These are phyloP conservation scores for Drosophila virilis DNA, from an alignment of 1,140 invertebrate species.

Conservation along the genomic window DNA sequence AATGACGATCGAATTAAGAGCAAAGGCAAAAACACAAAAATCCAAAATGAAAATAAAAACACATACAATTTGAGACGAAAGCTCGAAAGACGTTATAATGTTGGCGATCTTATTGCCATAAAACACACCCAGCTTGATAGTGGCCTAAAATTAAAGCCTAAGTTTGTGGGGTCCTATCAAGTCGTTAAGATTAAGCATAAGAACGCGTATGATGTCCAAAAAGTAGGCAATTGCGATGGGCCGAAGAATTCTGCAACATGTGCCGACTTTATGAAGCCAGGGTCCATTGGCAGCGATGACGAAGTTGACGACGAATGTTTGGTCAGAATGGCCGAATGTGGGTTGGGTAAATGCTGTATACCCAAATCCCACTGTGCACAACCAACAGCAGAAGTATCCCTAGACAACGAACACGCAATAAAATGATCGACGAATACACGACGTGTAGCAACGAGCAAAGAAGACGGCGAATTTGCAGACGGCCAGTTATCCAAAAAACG, in stretches of 20 bases:
- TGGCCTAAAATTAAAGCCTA: not conserved
- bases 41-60: not conserved
- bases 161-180: not conserved
- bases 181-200: not conserved
- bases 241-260: not conserved
- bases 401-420: too few species aligned
- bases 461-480: too few species aligned
- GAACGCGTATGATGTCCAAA: not conserved
- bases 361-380: too few species aligned
- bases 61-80: not conserved
- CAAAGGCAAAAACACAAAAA: conserved; percentile 72
- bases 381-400: too few species aligned
- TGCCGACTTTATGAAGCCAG: too few species aligned
- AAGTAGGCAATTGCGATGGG: not conserved
- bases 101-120: not conserved
- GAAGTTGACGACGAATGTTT: too few species aligned
- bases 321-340: not conserved
- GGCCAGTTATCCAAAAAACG: too few species aligned
- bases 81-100: not conserved
- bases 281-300: too few species aligned
- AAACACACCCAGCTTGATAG: not conserved
- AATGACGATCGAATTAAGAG: conserved; percentile 80
- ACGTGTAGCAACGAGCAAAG: too few species aligned
- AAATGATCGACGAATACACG: too few species aligned
- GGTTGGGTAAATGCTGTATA: not conserved